These are phyloP conservation scores for Sebastiscus albofasciatus DNA, from an alignment of 2,797 vertebrate species.

Conservation along the genomic window DNA sequence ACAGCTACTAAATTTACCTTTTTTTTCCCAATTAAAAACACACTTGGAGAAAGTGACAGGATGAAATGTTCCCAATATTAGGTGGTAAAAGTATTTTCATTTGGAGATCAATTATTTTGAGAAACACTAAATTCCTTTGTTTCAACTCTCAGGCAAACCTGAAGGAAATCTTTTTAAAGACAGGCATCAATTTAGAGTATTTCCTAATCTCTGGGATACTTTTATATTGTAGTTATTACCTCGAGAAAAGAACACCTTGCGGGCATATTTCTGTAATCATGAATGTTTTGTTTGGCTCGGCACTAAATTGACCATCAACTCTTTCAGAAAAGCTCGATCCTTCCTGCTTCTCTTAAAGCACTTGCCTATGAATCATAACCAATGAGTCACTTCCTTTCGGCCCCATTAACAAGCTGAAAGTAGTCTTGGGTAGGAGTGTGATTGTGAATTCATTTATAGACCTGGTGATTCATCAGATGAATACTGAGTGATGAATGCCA, in stretches of 20 bases:
- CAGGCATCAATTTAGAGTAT: background rate
- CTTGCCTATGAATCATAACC: slow-evolving; percentile 60
- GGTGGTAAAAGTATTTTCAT: background rate
- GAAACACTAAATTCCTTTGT: background rate
- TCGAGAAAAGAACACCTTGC: background rate
- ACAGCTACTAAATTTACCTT: background rate
- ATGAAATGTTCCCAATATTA: background rate
- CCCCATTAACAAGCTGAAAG: slow-evolving; percentile 61
- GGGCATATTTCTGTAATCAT: background rate
- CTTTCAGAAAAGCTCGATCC: slow-evolving; percentile 19
- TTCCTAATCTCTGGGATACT: background rate
- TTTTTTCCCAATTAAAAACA: background rate
- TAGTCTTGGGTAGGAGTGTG: slow-evolving; percentile 59
- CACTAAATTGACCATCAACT: slow-evolving; percentile 23
- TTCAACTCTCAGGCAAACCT: background rate
- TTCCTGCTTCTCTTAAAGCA: slow-evolving; percentile 39
- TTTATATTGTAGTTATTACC: background rate
- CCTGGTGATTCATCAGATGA: slow-evolving; percentile 67
- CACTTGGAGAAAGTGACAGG: background rate
- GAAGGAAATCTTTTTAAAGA: background rate
- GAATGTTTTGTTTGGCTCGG: slow-evolving; percentile 23
- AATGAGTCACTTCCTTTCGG: slow-evolving; percentile 71
- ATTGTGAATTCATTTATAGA: slow-evolving; percentile 73
- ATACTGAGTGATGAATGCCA: slow-evolving; percentile 52
- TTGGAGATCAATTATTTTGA: background rate